Evolutionary conservation across 2,797 vertebrate species (phyloP).

Genomic region (Huso huso): DNA sequence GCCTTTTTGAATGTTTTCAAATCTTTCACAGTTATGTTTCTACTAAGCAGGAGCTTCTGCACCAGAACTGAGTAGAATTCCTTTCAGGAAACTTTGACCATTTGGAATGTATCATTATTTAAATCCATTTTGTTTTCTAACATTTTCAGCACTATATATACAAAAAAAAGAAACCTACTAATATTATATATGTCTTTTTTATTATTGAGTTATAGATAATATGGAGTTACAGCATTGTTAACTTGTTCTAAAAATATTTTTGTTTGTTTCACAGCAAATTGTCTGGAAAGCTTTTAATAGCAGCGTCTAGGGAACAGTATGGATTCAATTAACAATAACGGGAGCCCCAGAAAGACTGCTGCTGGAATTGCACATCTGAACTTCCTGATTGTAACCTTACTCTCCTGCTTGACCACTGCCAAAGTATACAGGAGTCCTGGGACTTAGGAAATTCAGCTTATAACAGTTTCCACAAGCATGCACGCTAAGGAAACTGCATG

Average conservation of each 20-base stretch:
- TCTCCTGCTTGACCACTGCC: neutral
- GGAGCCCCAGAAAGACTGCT: neutral
- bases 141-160: too few relatives aligned
- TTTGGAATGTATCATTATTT: too few relatives aligned
- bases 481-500: neutral
- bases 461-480: neutral
- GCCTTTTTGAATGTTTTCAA: too few relatives aligned
- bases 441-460: neutral
- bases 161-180: too few relatives aligned
- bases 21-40: too few relatives aligned
- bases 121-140: too few relatives aligned
- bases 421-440: neutral
- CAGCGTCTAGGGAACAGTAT: constrained; percentile 5
- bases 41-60: too few relatives aligned
- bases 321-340: constrained; percentile 2
- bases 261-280: neutral
- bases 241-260: neutral
- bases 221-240: neutral
- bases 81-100: too few relatives aligned
- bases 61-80: too few relatives aligned
- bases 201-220: neutral
- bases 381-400: neutral
- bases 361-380: neutral
- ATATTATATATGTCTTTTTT: neutral
- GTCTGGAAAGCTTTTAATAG: neutral